A percentile compares a stretch with the other conserved stretches of the same genome.
Conservation (phyloP, 2,888 invertebrate genomes). For the Apantesis nais region DNA sequence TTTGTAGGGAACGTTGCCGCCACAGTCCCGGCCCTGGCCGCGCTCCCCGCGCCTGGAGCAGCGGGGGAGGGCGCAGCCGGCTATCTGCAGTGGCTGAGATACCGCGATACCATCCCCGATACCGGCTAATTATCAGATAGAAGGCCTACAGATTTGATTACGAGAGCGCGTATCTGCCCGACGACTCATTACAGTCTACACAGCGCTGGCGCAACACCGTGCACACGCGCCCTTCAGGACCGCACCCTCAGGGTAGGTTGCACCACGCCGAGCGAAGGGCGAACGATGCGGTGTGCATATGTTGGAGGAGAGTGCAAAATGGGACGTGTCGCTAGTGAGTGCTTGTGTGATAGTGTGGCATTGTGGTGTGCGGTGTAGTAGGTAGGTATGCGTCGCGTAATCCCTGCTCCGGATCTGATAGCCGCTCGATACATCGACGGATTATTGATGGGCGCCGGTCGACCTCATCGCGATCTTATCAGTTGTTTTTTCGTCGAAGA, state of each 20-base stretch:
- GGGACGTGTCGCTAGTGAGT: constrained; percentile 6
- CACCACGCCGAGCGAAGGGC: neutral
- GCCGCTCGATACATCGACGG: constrained; percentile 60
- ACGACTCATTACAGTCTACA: constrained; percentile 63
- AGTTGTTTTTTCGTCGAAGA: constrained; percentile 77
- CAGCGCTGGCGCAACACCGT: constrained; percentile 35
- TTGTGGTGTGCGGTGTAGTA: constrained; percentile 3
- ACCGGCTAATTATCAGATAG: constrained; percentile 81
- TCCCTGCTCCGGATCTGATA: constrained; percentile 57
- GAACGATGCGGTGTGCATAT: constrained; percentile 7
- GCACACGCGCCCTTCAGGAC: constrained; percentile 20
- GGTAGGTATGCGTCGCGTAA: constrained; percentile 31
- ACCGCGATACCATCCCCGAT: constrained; percentile 78
- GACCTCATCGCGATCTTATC: constrained; percentile 80
- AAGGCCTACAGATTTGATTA: constrained; percentile 79
- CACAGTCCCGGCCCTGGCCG: constrained; percentile 24
- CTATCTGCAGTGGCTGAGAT: constrained; percentile 67
- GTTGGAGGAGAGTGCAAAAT: neutral
- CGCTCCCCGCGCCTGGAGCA: constrained; percentile 27
- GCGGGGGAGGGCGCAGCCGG: constrained; percentile 32
- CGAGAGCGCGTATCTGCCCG: constrained; percentile 69
- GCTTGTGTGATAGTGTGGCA: constrained; percentile 19
- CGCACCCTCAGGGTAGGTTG: neutral
- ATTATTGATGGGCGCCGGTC: constrained; percentile 79
- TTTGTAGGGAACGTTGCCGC: constrained; percentile 67